Evolutionary conservation across 2,113 vertebrate species (phyloP).

Genomic region (Ophthalmolycus amberensis): DNA sequence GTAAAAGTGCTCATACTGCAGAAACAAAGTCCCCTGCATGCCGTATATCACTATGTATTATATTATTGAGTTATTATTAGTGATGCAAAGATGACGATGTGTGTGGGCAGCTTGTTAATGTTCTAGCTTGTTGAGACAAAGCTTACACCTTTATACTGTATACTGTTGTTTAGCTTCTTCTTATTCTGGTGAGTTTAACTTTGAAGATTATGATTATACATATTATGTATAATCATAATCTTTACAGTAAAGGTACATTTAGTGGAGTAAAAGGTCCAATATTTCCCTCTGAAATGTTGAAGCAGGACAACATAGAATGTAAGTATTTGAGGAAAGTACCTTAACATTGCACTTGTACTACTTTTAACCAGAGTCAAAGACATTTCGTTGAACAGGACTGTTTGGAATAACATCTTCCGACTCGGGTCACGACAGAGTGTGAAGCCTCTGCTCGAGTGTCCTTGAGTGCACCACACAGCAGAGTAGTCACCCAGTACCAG

Average conservation of each 20-base stretch:
- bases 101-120: neutral
- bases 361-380: neutral
- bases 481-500: neutral
- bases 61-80: neutral
- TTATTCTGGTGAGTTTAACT: too few relatives aligned
- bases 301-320: neutral
- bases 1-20: neutral
- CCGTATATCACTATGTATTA: neutral
- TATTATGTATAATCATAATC: neutral
- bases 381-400: too few relatives aligned
- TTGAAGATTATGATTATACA: too few relatives aligned
- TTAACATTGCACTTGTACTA: neutral
- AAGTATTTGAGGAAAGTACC: neutral
- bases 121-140: neutral
- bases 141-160: neutral
- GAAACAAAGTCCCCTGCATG: neutral
- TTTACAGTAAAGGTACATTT: neutral
- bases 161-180: neutral
- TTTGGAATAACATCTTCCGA: neutral
- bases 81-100: neutral
- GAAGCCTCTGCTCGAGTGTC: neutral
- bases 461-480: conserved; percentile 9
- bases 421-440: neutral
- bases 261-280: neutral
- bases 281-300: neutral